Conservation (phyloP, 2,797 vertebrate species). For the Garrulus glandarius region DNA sequence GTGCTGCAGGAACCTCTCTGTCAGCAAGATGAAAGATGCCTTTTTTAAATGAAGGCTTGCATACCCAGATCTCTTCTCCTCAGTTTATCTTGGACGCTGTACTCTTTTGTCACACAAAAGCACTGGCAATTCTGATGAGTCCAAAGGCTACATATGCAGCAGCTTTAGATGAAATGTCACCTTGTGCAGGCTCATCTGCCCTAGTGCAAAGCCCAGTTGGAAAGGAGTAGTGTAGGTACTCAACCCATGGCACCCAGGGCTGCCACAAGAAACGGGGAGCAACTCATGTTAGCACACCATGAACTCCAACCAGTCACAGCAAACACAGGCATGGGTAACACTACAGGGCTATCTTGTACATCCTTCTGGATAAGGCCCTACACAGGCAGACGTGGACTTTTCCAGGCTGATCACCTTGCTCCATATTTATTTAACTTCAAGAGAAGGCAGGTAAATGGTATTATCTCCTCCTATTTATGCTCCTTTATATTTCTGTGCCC, state of each 20-base stretch:
- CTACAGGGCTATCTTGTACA: rapidly evolving
- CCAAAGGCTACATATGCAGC: constrained; percentile 6
- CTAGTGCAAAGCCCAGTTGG: background rate
- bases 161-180: background rate
- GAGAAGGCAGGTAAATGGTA: background rate
- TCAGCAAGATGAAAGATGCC: constrained; percentile 52
- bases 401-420: background rate
- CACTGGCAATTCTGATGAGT: background rate
- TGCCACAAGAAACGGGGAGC: background rate
- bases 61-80: background rate
- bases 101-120: background rate
- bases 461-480: background rate
- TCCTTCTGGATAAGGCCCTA: background rate
- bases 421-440: background rate
- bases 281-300: background rate
- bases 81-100: background rate
- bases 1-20: constrained; percentile 35
- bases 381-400: background rate
- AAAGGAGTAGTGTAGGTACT: background rate
- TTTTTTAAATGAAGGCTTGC: constrained; percentile 31
- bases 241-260: background rate
- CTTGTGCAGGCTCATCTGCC: background rate
- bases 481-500: background rate
- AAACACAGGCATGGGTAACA: background rate
- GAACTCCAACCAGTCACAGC: background rate